phyloP scores from a whole-genome alignment of 2,113 vertebrate genomes.

The Xerus inauris region DNA sequence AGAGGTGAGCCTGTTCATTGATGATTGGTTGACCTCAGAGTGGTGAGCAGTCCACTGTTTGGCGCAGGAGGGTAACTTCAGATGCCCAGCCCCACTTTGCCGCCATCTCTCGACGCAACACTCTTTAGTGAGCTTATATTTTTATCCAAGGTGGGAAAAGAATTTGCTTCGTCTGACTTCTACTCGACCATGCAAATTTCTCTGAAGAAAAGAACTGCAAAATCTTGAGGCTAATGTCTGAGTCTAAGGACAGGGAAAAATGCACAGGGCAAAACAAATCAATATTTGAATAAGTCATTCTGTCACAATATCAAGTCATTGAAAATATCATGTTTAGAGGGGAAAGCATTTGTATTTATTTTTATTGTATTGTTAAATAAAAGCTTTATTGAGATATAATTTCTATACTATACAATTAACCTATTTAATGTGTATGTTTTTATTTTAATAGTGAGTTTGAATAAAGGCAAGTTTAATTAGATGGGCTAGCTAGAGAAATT shows the following conservation, averaged over 20 bases:
- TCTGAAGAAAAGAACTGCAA: constrained; percentile 22
- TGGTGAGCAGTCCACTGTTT: too few relatives aligned
- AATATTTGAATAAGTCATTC: constrained; percentile 35
- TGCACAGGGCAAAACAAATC: constrained; percentile 4
- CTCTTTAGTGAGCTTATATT: constrained; percentile 1
- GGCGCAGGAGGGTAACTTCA: too few relatives aligned
- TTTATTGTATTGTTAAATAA: constrained; percentile 31
- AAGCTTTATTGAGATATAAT: constrained; percentile 26
- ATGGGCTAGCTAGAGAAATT: not conserved
- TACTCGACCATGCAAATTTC: not conserved
- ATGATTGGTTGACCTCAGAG: too few relatives aligned
- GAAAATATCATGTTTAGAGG: not conserved
- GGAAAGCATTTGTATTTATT: not conserved
- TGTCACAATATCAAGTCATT: not conserved
- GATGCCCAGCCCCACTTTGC: too few relatives aligned
- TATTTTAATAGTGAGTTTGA: constrained; percentile 55
- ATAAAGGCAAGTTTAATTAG: constrained; percentile 39
- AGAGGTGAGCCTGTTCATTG: too few relatives aligned
- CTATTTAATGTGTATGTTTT: constrained; percentile 23
- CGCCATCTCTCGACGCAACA: too few relatives aligned
- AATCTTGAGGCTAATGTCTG: not conserved
- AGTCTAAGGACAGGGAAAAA: not conserved
- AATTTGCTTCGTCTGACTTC: constrained; percentile 2
- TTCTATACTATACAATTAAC: constrained; percentile 47
- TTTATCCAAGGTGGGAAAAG: constrained; percentile 15